Evolutionary conservation across 2,888 invertebrate genomes (phyloP).

Genomic region (Amorpha juglandis): DNA sequence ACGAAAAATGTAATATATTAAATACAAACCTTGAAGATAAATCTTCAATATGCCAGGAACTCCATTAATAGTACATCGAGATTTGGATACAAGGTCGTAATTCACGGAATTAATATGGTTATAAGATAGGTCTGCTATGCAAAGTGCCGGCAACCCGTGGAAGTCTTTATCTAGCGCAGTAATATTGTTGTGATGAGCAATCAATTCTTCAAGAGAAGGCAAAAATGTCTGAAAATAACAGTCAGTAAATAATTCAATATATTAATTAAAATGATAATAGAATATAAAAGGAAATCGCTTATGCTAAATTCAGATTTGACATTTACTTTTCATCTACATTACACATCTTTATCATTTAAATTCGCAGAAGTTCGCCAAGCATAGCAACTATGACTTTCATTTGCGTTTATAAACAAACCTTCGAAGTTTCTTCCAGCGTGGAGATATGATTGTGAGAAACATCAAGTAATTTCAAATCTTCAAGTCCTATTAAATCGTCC

Average conservation of each 20-base stretch:
- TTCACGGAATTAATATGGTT: constrained; percentile 90
- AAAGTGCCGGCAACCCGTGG: constrained; percentile 91
- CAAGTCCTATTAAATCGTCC: constrained; percentile 91
- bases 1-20: background rate
- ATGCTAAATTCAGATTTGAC: background rate
- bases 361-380: constrained; percentile 47
- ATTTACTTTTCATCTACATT: background rate
- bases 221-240: constrained; percentile 87
- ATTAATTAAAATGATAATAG: background rate
- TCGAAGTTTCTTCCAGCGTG: constrained; percentile 92
- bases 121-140: constrained; percentile 91
- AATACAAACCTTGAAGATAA: constrained; percentile 89
- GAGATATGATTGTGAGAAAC: constrained; percentile 90
- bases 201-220: constrained; percentile 89
- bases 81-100: constrained; percentile 90
- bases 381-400: constrained; percentile 35
- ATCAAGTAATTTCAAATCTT: constrained; percentile 89
- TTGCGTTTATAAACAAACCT: constrained; percentile 79
- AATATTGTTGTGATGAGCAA: constrained; percentile 91
- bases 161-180: constrained; percentile 91
- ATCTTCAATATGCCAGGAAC: constrained; percentile 91
- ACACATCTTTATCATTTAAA: background rate
- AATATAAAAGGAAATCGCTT: constrained; percentile 9
- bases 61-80: constrained; percentile 91
- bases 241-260: background rate